Evolutionary conservation across 2,113 vertebrate genomes (phyloP), one percentile per base, ranked within the genome.

Genomic region (Trogon melanurus): DNA sequence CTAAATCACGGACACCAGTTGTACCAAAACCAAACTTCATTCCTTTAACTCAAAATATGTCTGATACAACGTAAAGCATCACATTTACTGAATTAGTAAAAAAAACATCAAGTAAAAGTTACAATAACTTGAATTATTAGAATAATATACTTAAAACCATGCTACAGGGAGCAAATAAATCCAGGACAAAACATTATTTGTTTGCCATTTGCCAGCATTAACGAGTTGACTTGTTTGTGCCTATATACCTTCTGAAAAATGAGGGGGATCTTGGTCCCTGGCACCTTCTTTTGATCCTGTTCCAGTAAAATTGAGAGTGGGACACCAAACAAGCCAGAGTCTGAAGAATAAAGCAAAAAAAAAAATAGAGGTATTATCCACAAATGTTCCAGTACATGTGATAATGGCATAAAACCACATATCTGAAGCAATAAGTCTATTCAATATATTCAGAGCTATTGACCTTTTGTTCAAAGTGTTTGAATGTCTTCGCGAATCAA

Each of bases 241-340:
- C 16, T 56, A 97, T 98, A 97, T 97, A 99, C 99, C 97, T 98
- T 98, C 90, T 99, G 99, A 96, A 99, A 98, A 95, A 99, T 98
- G 70, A 99, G 97, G 79, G 99, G 99, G 91, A 99, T 99, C 97
- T 98, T 98, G 78, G 98, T 98, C 79, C 99, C 98, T 61, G 98
- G 97, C 27, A 93, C 54, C 88, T 97, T 98, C 78, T 96, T 99
- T 95, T 99, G 99, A 98, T 99, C 99, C 95, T 99, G 99, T 51
- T 99, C 99, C 98, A 99, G 84, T 93, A 99, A 97, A 73, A 98
- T 95, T 38, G 97, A 69, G 50, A 99, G 95, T 36, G 99, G 98
- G 94, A 99, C 98, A 78, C 98, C 98, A 89, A 99, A 99, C 76
- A 99, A 96, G 76, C 99, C 99, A 38, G 96, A 98, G 81, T 99